These are phyloP conservation scores for Leptinotarsa tumamoca DNA, from an alignment of 2,888 invertebrate genomes.

Conservation along the genomic window DNA sequence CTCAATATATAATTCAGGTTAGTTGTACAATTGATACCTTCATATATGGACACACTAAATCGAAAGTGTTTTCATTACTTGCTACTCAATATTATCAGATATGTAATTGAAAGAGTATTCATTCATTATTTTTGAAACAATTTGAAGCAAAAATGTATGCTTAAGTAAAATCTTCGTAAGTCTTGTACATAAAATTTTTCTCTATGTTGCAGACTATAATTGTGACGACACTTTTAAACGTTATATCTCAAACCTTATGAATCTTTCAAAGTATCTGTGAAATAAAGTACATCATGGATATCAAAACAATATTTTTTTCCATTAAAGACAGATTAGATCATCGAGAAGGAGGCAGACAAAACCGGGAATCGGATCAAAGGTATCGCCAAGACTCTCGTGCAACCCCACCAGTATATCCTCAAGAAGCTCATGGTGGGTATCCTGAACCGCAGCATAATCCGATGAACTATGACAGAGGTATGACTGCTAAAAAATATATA, in stretches of 20 bases:
- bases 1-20: not conserved
- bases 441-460: not conserved
- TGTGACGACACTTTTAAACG: no score
- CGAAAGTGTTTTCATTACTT: no score
- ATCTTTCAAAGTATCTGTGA: not conserved
- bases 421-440: conserved; percentile 10
- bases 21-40: not conserved
- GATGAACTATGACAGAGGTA: not conserved
- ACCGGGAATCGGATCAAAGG: not conserved
- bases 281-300: not conserved
- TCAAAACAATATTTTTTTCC: not conserved
- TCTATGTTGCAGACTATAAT: no score
- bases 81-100: no score
- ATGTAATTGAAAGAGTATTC: no score
- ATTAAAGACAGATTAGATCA: not conserved
- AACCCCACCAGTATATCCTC: not conserved
- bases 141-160: no score
- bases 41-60: not conserved
- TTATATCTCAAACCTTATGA: no score
- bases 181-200: no score
- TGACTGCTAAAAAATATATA: not conserved
- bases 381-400: not conserved
- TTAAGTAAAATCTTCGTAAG: no score
- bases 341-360: not conserved
- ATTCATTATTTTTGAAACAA: no score